These are phyloP conservation scores for Orius insidiosus DNA, from an alignment of 1,140 invertebrate genomes.

Conservation along the genomic window DNA sequence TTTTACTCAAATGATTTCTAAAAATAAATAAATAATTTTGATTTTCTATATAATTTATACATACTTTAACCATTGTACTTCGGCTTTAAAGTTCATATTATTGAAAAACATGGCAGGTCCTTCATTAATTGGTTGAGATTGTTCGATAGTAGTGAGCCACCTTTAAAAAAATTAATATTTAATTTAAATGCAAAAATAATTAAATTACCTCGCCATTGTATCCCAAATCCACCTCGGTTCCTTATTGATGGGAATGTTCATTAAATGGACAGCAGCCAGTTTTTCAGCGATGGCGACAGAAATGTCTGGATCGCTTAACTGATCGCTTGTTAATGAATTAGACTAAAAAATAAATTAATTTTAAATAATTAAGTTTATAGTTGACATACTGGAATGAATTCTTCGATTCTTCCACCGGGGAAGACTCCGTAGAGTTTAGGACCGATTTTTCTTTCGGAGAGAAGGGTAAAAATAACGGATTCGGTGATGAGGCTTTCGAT, in stretches of 20 bases:
- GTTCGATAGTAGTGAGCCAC: conserved; percentile 18
- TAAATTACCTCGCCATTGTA: conserved; percentile 58
- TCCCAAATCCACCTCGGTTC: conserved; percentile 88
- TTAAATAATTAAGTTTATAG: not conserved
- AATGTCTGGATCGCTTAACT: not conserved
- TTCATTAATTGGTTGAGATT: conserved; percentile 1
- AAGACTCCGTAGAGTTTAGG: conserved; percentile 93
- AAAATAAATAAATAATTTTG: not conserved
- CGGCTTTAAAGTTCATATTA: conserved; percentile 3
- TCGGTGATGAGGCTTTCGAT: conserved; percentile 77
- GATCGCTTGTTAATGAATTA: not conserved
- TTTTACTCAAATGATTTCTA: conserved; percentile 28
- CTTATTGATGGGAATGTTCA: conserved; percentile 87
- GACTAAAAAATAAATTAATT: not conserved
- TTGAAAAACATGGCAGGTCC: not conserved
- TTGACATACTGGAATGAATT: conserved; percentile 85
- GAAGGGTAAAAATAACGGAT: conserved; percentile 84
- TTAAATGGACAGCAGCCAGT: conserved; percentile 74
- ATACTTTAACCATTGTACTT: conserved; percentile 13
- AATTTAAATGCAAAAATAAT: too few species aligned
- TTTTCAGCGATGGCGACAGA: conserved; percentile 60
- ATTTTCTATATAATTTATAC: not conserved
- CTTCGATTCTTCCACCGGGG: conserved; percentile 85
- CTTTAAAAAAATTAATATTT: conserved; percentile 11
- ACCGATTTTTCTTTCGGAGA: conserved; percentile 82